A percentile compares a stretch with the other conserved stretches of the same genome.
Conservation (phyloP, 2,888 invertebrate genomes). For the Carterocephalus palaemon region DNA sequence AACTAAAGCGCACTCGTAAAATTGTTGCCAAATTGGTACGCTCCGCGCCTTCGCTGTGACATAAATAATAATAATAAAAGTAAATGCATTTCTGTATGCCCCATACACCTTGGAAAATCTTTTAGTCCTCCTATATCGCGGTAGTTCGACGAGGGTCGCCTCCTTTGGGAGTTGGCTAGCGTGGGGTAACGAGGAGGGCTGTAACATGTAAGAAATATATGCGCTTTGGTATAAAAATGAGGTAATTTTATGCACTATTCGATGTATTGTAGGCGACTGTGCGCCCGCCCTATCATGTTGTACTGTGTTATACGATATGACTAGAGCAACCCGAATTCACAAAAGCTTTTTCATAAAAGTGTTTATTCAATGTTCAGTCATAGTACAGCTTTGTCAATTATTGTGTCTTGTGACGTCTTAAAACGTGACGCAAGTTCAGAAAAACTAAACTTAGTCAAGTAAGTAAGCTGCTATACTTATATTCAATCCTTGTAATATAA, state of each 20-base stretch:
- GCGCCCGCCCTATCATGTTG: slow-evolving; percentile 33
- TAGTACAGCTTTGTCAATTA: too few species aligned
- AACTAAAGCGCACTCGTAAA: slow-evolving; percentile 65
- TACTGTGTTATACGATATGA: slow-evolving; percentile 9
- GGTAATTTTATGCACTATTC: slow-evolving; percentile 72
- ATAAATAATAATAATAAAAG: slow-evolving; percentile 68
- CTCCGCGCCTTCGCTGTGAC: slow-evolving; percentile 48
- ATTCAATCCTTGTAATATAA: too few species aligned
- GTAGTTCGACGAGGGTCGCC: slow-evolving; percentile 44
- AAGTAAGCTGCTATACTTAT: too few species aligned
- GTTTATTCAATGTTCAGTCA: too few species aligned
- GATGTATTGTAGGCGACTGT: slow-evolving; percentile 43
- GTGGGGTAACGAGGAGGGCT: slow-evolving; percentile 40
- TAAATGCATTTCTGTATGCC: slow-evolving; percentile 59
- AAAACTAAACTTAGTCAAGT: too few species aligned
- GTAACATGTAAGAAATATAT: slow-evolving; percentile 56
- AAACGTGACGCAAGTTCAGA: too few species aligned
- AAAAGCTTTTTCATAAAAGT: neutral
- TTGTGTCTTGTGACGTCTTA: too few species aligned
- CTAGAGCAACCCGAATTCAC: neutral
- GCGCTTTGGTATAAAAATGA: slow-evolving; percentile 62
- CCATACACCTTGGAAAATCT: slow-evolving; percentile 53
- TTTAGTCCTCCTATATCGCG: slow-evolving; percentile 45
- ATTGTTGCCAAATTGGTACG: slow-evolving; percentile 59
- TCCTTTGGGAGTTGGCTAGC: slow-evolving; percentile 51